Conservation (phyloP, 2,113 vertebrate species). For the Oenanthe oenanthe region DNA sequence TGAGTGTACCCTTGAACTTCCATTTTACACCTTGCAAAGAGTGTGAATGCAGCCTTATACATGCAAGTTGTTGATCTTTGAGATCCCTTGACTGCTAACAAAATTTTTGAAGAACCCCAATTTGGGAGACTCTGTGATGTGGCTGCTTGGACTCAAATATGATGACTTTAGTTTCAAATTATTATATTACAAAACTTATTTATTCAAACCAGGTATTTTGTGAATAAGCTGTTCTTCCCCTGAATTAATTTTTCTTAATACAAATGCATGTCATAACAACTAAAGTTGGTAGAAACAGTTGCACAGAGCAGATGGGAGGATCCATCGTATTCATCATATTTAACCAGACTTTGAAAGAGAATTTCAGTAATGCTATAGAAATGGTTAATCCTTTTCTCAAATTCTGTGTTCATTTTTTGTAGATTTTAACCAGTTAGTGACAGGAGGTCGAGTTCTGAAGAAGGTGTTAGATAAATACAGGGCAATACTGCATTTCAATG, state of each 20-base stretch:
- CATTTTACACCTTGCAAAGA: background rate
- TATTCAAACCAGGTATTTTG: background rate
- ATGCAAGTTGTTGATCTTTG: background rate
- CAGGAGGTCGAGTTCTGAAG: background rate
- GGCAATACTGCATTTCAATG: background rate
- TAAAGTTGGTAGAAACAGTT: background rate
- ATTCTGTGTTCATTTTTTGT: background rate
- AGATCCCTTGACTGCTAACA: background rate
- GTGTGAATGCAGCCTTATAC: background rate
- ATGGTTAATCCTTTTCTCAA: background rate
- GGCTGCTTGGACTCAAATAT: background rate
- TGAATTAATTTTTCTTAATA: background rate
- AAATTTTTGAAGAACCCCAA: background rate
- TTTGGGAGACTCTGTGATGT: background rate
- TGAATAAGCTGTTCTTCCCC: background rate
- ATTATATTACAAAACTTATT: background rate
- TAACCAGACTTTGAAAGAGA: background rate
- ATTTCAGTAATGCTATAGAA: background rate
- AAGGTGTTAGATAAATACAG: background rate
- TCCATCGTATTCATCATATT: background rate
- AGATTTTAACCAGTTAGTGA: background rate
- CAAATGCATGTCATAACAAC: background rate
- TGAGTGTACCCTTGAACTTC: background rate
- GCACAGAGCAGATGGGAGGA: background rate
- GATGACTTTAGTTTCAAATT: background rate